Evolutionary conservation across 2,113 vertebrate species (phyloP).

Genomic region (Alces alces): DNA sequence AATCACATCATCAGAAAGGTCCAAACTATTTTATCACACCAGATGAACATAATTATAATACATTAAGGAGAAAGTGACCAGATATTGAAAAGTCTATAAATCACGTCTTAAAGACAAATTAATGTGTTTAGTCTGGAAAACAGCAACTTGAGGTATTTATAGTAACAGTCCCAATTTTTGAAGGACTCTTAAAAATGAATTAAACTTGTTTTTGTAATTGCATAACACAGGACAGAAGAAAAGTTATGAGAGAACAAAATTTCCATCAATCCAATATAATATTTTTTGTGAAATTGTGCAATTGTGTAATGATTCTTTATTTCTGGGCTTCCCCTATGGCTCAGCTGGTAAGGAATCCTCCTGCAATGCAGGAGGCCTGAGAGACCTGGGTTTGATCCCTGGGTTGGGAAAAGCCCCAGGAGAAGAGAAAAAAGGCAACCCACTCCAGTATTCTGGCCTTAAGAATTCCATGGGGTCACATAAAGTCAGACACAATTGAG

Average conservation of each 20-base stretch:
- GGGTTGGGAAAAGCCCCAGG: neutral
- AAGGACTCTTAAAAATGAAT: neutral
- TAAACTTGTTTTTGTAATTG: neutral
- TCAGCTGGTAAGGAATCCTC: neutral
- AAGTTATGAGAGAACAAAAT: neutral
- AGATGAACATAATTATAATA: constrained; percentile 8
- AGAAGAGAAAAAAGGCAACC: neutral
- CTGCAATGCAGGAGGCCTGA: neutral
- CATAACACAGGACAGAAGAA: neutral
- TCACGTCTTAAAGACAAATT: constrained; percentile 6
- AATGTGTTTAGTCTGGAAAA: neutral
- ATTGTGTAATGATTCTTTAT: neutral
- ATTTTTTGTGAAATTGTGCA: neutral
- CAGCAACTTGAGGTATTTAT: neutral
- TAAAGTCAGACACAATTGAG: neutral
- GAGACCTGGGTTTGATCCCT: neutral
- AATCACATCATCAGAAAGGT: neutral
- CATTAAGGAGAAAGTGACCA: neutral
- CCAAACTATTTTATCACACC: constrained; percentile 1
- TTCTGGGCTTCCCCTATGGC: neutral
- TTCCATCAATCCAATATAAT: neutral
- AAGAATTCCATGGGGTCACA: neutral
- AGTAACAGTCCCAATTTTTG: neutral
- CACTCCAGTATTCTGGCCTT: neutral
- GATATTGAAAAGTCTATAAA: constrained; percentile 9